Evolutionary conservation across 2,113 vertebrate genomes (phyloP).

Genomic region (Nanorana parkeri): DNA sequence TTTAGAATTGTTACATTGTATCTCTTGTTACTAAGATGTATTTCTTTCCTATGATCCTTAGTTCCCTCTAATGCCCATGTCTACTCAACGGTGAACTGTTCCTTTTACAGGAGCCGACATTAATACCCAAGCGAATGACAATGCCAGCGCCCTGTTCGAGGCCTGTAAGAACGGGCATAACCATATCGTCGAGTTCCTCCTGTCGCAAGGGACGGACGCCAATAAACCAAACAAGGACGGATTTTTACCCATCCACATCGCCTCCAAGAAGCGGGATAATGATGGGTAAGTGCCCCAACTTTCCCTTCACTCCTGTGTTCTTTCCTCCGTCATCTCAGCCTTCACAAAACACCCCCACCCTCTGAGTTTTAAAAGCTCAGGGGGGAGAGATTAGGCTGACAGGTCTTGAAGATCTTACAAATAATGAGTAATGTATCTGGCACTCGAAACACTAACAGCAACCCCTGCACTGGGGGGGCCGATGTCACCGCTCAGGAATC

Average conservation of each 20-base stretch:
- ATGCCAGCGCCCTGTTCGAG: constrained; percentile 87
- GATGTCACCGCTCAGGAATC: constrained; percentile 40
- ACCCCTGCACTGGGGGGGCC: constrained; percentile 4
- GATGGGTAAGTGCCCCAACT: constrained; percentile 75
- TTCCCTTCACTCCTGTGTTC: neutral
- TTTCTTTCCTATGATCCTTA: too few relatives aligned
- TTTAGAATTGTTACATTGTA: too few relatives aligned
- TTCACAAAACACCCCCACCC: neutral
- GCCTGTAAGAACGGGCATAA: constrained; percentile 87
- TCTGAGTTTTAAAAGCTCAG: neutral
- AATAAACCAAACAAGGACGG: constrained; percentile 87
- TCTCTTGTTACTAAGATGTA: too few relatives aligned
- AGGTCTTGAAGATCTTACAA: constrained; percentile 4
- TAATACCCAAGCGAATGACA: constrained; percentile 87
- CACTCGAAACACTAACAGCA: constrained; percentile 30
- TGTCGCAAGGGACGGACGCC: constrained; percentile 85
- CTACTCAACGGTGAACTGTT: constrained; percentile 2
- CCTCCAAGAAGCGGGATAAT: constrained; percentile 82
- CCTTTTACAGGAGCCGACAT: constrained; percentile 82
- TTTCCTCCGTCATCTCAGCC: neutral
- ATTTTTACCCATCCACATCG: constrained; percentile 86
- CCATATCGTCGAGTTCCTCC: constrained; percentile 80
- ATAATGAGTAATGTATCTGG: constrained; percentile 41
- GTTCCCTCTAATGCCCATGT: too few relatives aligned
- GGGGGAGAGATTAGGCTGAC: constrained; percentile 6